A percentile compares a stretch with the other conserved stretches of the same genome.
These are phyloP conservation scores for Teleiodes luculella DNA, from an alignment of 2,888 invertebrate species.

Conservation along the genomic window DNA sequence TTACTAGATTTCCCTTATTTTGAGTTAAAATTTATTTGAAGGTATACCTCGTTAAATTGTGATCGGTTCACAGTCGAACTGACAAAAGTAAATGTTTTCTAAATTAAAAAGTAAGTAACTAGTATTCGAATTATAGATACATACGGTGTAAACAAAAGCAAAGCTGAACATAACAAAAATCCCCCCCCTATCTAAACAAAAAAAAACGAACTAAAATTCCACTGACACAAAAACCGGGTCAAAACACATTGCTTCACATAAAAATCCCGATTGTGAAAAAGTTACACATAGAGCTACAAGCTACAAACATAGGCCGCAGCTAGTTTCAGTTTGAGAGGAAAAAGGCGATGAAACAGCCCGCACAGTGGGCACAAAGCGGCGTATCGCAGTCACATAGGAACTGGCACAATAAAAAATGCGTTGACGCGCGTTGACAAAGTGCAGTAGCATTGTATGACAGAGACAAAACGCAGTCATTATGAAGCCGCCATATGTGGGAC, in stretches of 20 bases:
- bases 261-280: not conserved
- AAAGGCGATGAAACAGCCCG: constrained; percentile 4
- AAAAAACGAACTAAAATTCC: no score
- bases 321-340: constrained; percentile 3
- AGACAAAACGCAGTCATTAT: constrained; percentile 33
- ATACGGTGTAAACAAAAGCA: no score
- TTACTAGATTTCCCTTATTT: no score
- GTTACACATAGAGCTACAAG: not conserved
- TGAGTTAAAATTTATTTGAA: no score
- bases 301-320: not conserved
- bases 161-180: no score
- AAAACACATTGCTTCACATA: not conserved
- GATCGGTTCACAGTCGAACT: no score
- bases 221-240: not conserved
- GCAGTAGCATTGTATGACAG: constrained; percentile 35
- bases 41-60: no score
- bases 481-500: constrained; percentile 1
- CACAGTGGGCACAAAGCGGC: constrained; percentile 14
- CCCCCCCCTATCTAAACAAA: no score
- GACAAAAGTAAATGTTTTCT: no score
- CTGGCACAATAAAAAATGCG: constrained; percentile 44
- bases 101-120: no score
- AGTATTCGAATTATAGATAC: no score
- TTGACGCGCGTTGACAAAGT: constrained; percentile 42
- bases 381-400: constrained; percentile 7